Evolutionary conservation across 2,113 vertebrate species (phyloP), one percentile per base, ranked within the genome.

Genomic region (Oncorhynchus kisutch): DNA sequence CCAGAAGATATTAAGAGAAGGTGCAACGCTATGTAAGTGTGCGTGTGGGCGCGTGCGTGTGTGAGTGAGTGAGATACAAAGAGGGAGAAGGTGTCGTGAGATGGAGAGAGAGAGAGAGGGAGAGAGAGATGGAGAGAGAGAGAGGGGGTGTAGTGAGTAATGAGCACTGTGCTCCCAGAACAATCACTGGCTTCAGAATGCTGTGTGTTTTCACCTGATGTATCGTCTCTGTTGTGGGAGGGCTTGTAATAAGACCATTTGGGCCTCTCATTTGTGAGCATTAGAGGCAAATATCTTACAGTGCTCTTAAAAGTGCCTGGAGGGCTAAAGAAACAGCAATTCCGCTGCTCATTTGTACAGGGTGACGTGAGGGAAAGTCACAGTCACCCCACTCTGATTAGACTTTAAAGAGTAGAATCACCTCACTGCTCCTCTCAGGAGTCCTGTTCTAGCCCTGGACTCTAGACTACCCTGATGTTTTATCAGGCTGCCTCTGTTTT

Each of bases 221-320:
- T 93, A 93, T 91, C 73, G 90, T 39, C 72, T 29, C 85, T 89
- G 90, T 91, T 87, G 85, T 90, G 92, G 89, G 91, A 92, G 85
- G 88, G 81, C 86, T 83, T 91, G 90, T 92, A 92, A 93, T 92
- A 92, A 93, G 92, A 90, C 90, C 91, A 92, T 93, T 92, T 91
- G 89, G 88, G 90, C 85, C 85, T 88, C 91, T 92, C 89, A 90
- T 93, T 92, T 92, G 87, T 70, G 81, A 85, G 86, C 91, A 91
- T 93, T 92, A 93, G 88, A 67, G 27, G 86, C 89, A 91, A 91
- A 94, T 91, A 91, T 91, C 91, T 90, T 90, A 89, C 78, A 84
- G 85, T 73, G 90, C 82, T 86, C 90, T 85, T 85, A 86, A 90
- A 88, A 88, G 90, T 86, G 90, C 90, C 91, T 89, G 84, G 78